Evolutionary conservation across 1,140 invertebrate species (phyloP).

Genomic region (Drosophila repletoides): DNA sequence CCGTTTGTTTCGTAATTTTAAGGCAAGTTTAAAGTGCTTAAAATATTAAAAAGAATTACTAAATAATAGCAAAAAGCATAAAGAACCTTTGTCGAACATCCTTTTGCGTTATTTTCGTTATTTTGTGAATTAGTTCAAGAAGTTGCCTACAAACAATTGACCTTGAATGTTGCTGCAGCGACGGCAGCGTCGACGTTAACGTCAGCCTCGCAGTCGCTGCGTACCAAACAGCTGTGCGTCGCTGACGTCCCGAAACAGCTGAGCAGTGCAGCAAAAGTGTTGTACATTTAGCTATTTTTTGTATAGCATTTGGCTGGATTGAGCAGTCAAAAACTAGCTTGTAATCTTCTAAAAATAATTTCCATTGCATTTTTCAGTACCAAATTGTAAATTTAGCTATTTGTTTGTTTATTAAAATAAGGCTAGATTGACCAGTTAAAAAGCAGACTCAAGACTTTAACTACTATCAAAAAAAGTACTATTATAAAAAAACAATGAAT

Average conservation of each 20-base stretch:
- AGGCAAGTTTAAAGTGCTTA: conserved; percentile 55
- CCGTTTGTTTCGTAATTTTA: conserved; percentile 70
- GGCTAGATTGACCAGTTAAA: too few species aligned
- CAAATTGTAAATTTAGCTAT: too few species aligned
- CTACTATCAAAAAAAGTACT: too few species aligned
- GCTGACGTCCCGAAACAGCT: conserved; percentile 13
- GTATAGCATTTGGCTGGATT: too few species aligned
- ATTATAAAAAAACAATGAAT: too few species aligned
- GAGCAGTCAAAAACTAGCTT: too few species aligned
- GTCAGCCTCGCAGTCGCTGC: not conserved
- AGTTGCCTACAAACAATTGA: conserved; percentile 9
- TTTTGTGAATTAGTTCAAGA: conserved; percentile 7
- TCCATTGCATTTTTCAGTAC: too few species aligned
- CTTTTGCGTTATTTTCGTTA: conserved; percentile 23
- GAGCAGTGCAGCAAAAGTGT: not conserved
- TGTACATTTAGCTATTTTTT: too few species aligned
- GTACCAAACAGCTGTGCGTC: conserved; percentile 8
- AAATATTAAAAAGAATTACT: not conserved
- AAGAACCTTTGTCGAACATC: not conserved
- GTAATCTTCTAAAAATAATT: too few species aligned
- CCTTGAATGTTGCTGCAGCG: conserved; percentile 20
- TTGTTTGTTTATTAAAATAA: too few species aligned
- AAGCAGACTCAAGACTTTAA: too few species aligned
- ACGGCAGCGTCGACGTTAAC: not conserved
- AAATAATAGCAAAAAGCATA: not conserved